phyloP scores from a whole-genome alignment of 2,888 invertebrate genomes.

The Branchinecta sandiegonensis region DNA sequence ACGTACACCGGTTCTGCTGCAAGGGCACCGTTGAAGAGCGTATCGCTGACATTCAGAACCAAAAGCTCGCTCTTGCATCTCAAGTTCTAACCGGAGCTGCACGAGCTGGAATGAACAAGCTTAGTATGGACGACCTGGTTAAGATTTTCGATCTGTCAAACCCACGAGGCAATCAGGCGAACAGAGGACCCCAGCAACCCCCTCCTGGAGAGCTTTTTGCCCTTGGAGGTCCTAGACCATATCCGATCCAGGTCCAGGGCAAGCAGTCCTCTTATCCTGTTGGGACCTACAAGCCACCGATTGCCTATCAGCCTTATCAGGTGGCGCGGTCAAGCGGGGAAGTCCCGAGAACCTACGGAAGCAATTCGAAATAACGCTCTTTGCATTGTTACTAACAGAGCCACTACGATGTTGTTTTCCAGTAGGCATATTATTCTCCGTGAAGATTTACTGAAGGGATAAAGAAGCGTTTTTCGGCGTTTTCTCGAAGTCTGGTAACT shows the following conservation, averaged over 20 bases:
- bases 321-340: no score
- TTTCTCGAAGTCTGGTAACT: no score
- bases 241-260: not conserved
- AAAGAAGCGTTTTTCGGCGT: no score
- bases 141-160: conserved; percentile 32
- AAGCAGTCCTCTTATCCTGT: not conserved
- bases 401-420: no score
- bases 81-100: conserved; percentile 57
- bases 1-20: conserved; percentile 15
- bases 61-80: conserved; percentile 59
- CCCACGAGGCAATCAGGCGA: not conserved
- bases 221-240: not conserved
- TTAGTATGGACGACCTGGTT: conserved; percentile 59
- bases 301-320: not conserved
- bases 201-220: not conserved
- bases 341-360: no score
- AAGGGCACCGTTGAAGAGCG: conserved; percentile 16
- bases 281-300: conserved; percentile 5
- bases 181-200: not conserved
- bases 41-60: conserved; percentile 51
- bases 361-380: no score
- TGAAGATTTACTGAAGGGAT: no score
- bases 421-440: no score
- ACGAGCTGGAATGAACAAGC: conserved; percentile 44
- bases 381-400: no score